These are phyloP conservation scores for Frankliniella fusca DNA, from an alignment of 2,888 invertebrate species.

Conservation along the genomic window DNA sequence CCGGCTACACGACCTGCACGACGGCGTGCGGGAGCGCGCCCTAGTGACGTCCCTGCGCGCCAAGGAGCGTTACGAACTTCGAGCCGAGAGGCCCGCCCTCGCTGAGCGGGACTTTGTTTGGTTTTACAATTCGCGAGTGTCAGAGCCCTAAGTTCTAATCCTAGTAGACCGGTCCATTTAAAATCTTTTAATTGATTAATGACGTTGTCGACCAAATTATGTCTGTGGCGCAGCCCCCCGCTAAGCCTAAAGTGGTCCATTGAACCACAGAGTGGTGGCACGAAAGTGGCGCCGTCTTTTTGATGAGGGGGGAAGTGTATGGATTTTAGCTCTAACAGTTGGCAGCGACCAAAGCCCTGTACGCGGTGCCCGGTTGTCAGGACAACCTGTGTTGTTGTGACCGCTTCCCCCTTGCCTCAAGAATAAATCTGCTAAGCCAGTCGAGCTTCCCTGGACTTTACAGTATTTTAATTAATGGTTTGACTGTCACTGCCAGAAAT, in stretches of 20 bases:
- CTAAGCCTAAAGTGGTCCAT: background rate
- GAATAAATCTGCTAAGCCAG: too few relatives aligned
- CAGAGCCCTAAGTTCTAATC: background rate
- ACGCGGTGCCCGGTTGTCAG: too few relatives aligned
- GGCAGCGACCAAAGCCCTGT: too few relatives aligned
- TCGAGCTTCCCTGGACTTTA: too few relatives aligned
- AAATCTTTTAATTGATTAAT: background rate
- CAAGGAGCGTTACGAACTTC: background rate
- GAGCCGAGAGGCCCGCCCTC: background rate
- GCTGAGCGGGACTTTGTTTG: background rate
- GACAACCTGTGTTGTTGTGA: too few relatives aligned
- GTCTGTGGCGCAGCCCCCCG: background rate
- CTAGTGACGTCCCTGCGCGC: background rate
- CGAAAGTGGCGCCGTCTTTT: too few relatives aligned
- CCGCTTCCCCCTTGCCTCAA: too few relatives aligned
- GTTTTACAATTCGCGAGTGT: background rate
- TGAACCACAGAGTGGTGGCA: too few relatives aligned
- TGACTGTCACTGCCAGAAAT: too few relatives aligned
- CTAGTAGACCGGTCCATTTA: background rate
- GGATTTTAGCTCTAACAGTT: too few relatives aligned
- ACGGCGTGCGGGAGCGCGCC: background rate
- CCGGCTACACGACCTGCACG: background rate
- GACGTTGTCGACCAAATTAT: background rate
- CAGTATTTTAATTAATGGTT: too few relatives aligned
- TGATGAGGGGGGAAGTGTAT: too few relatives aligned